Conservation (phyloP, 2,797 vertebrate genomes). For the Rhynchonycteris naso region DNA sequence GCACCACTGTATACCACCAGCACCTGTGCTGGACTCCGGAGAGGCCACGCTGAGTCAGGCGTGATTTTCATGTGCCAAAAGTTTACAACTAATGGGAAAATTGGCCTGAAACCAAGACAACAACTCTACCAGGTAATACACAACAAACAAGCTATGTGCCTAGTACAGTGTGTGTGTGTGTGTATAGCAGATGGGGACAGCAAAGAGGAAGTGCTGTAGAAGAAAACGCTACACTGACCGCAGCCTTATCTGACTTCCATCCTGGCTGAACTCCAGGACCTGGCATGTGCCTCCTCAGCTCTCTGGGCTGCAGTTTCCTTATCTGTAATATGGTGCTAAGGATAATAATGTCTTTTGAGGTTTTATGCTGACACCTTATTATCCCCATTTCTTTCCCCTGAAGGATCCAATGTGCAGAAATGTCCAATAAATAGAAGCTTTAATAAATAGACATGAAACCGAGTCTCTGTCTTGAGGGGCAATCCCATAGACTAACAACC, state of each 20-base stretch:
- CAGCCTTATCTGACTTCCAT: neutral
- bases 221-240: neutral
- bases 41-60: rapidly evolving
- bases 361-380: neutral
- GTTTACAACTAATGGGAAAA: neutral
- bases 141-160: neutral
- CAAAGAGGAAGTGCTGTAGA: neutral
- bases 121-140: neutral
- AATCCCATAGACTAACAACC: rapidly evolving
- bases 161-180: rapidly evolving
- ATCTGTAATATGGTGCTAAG: neutral
- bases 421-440: neutral
- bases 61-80: neutral
- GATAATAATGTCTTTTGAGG: neutral
- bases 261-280: too few relatives aligned
- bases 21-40: neutral
- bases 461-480: neutral
- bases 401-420: neutral
- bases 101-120: neutral
- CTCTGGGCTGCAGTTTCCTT: neutral
- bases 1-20: neutral
- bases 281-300: rapidly evolving
- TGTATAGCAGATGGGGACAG: neutral
- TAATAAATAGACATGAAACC: rapidly evolving
- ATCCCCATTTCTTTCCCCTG: neutral